These are phyloP conservation scores for Myocastor coypus DNA, from an alignment of 2,113 vertebrate species.

Conservation along the genomic window DNA sequence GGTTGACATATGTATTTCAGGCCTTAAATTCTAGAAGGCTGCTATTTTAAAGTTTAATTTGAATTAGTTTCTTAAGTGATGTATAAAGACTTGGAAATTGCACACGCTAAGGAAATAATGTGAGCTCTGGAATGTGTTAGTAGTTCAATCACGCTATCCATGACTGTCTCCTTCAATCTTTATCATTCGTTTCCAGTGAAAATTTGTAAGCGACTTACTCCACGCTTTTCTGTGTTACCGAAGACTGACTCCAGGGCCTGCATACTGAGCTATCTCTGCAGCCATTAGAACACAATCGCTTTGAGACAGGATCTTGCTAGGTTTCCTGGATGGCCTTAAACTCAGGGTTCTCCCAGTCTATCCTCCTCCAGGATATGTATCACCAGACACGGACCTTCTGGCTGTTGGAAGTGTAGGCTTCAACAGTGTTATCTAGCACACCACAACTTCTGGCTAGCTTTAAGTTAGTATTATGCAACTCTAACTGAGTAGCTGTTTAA, in stretches of 20 bases:
- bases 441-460: neutral
- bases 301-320: neutral
- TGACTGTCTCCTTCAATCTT: neutral
- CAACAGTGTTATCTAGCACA: neutral
- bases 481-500: neutral
- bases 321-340: neutral
- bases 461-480: neutral
- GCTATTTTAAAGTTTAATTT: too few species aligned
- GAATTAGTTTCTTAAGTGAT: neutral
- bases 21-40: neutral
- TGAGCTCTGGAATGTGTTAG: neutral
- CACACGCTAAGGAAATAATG: too few species aligned
- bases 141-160: neutral
- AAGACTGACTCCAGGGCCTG: neutral
- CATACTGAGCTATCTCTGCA: neutral
- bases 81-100: neutral
- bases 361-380: accelerated
- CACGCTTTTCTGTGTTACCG: neutral
- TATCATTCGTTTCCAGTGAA: neutral
- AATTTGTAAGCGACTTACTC: neutral
- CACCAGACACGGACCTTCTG: neutral
- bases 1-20: neutral
- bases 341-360: neutral
- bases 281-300: neutral
- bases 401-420: neutral